Base-by-base conservation (phyloP, 2,113 vertebrate species). In the Symphodus melops region DNA sequence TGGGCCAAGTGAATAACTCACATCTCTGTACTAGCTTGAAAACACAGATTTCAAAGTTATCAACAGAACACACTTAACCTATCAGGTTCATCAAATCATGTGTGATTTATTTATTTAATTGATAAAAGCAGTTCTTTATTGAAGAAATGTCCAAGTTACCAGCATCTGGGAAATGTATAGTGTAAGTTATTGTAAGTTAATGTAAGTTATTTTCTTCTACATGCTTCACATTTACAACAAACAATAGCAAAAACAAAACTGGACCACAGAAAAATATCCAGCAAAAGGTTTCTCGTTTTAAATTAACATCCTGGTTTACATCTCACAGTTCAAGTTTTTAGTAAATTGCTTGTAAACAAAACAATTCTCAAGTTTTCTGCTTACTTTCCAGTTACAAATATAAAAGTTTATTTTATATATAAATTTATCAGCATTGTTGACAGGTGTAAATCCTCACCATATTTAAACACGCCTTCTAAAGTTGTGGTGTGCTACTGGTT, bases 331-430 rank as follows among this genome's bases (percentile, higher is more conserved):
- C 67, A n/a, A 36, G 5, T 20, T 79, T 25, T 37, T 51, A 69
- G 74, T 66, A 54, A 49, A 61, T 28, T 21, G 16, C 9, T 52
- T 75, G 80, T 87, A 88, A 90, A 86, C 77, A 77, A 70, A 70
- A 74, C 21, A 14, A 44, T 33, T 56, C 16, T 68, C 55, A 65
- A 72, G 16, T 78, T 8, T 36, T 53, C 28, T 66, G 62, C 8
- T 19, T 60, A 12, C 33, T 48, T 20, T 8, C 36, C 37, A 49
- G 42, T n/a, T 17, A 57, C 41, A 56, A 13, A 13, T 55, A 60
- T 52, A 11, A 8, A 77, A 77, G 36, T 52, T 70, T 3, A 62
- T 58, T 11, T 8, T n/a, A n/a, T n/a, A n/a, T n/a, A n/a, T n/a
- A n/a, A n/a, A n/a, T n/a, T 10, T 60, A 16, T 37, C 49, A 65